phyloP scores from a whole-genome alignment of 2,797 vertebrate genomes.

The Valencia hispanica region DNA sequence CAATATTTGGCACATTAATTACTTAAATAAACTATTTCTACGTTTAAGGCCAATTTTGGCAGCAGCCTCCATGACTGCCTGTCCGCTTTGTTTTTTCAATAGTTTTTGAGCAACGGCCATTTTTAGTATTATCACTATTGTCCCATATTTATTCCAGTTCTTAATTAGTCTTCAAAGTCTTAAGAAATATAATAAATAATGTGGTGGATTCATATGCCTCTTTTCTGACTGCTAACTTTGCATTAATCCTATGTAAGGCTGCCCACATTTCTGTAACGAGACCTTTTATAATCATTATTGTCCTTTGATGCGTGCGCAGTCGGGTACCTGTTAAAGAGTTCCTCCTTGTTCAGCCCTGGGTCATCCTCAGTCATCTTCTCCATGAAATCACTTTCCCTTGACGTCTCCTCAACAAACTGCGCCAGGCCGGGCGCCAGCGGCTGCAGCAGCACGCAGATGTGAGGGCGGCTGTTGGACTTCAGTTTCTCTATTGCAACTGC shows the following conservation, averaged over 20 bases:
- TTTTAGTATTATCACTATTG: no score
- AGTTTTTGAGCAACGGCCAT: no score
- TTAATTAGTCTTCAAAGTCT: no score
- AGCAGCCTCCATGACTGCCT: background rate
- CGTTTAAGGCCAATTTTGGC: background rate
- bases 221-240: no score
- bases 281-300: background rate
- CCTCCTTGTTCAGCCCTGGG: conserved; percentile 62
- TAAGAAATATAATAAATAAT: no score
- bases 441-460: conserved; percentile 89
- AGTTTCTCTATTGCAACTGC: conserved; percentile 88
- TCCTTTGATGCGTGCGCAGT: background rate
- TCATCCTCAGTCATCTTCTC: conserved; percentile 79
- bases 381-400: conserved; percentile 88
- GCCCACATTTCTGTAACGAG: no score
- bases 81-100: no score
- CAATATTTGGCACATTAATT: no score
- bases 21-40: background rate
- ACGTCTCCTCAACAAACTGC: conserved; percentile 90
- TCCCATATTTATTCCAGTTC: no score
- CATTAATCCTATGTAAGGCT: no score
- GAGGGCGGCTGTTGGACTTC: conserved; percentile 92
- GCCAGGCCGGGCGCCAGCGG: conserved; percentile 84
- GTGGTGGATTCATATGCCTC: no score
- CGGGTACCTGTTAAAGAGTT: conserved; percentile 78